Percentiles rank a stretch among this genome's conserved stretches.
These are phyloP conservation scores for Lottia gigantea DNA, from an alignment of 2,888 invertebrate species.

Conservation along the genomic window DNA sequence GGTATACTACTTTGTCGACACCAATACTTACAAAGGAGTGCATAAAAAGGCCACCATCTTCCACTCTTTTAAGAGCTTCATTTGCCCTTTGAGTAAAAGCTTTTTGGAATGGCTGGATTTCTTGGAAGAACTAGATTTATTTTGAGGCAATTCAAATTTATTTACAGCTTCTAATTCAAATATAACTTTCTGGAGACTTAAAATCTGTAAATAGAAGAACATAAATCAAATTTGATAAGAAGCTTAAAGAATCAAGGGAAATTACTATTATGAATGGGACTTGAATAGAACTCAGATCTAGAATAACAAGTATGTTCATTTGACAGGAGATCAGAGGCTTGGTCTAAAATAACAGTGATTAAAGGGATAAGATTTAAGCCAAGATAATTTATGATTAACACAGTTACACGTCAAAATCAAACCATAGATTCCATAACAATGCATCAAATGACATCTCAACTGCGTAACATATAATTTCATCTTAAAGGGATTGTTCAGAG, in stretches of 20 bases:
- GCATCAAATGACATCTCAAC: too few relatives aligned
- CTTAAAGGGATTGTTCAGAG: too few relatives aligned
- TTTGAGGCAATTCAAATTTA: neutral
- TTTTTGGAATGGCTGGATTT: constrained; percentile 11
- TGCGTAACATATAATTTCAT: too few relatives aligned
- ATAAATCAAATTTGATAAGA: constrained; percentile 18
- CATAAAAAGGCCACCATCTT: constrained; percentile 86
- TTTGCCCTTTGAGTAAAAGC: constrained; percentile 81
- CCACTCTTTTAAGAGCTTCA: constrained; percentile 83
- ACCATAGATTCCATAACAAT: too few relatives aligned
- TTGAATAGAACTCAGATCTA: neutral
- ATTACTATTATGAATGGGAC: neutral
- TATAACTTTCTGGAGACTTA: constrained; percentile 83
- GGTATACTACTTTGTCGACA: neutral
- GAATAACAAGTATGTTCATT: too few relatives aligned
- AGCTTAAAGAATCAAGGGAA: neutral
- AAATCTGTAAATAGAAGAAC: constrained; percentile 72
- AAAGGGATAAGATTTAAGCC: too few relatives aligned
- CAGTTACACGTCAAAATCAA: too few relatives aligned
- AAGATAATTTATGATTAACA: too few relatives aligned
- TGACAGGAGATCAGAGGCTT: too few relatives aligned
- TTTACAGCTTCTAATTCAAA: constrained; percentile 80
- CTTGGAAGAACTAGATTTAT: neutral
- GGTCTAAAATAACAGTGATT: too few relatives aligned
- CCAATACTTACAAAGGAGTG: constrained; percentile 83